phyloP scores from a whole-genome alignment of 1,140 invertebrate species.

The Dolichoris vasculosae region DNA sequence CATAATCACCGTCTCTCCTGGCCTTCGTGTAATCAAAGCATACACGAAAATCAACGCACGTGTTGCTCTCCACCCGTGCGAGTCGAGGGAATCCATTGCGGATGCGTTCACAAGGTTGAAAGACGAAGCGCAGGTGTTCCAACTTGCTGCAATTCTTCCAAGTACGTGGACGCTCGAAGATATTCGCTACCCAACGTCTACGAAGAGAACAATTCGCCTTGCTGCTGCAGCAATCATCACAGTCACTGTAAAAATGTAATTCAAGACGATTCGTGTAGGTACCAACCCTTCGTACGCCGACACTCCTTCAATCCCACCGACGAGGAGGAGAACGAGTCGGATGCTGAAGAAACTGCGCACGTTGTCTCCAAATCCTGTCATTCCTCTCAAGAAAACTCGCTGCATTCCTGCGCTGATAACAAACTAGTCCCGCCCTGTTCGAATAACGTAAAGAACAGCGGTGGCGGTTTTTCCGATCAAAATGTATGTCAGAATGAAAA shows the following conservation, averaged over 20 bases:
- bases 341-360: constrained; percentile 44
- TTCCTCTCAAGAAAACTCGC: constrained; percentile 39
- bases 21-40: constrained; percentile 41
- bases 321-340: constrained; percentile 43
- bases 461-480: constrained; percentile 35
- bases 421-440: constrained; percentile 25
- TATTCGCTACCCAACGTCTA: constrained; percentile 17
- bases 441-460: constrained; percentile 4
- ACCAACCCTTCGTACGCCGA: constrained; percentile 23
- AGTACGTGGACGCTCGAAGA: neutral
- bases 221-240: constrained; percentile 18
- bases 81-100: neutral
- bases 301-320: constrained; percentile 43
- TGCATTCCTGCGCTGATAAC: constrained; percentile 48
- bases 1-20: constrained; percentile 45
- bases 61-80: constrained; percentile 33
- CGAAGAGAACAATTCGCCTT: neutral
- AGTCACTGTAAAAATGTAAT: neutral
- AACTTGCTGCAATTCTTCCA: constrained; percentile 8
- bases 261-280: neutral
- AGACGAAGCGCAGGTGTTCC: neutral
- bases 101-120: constrained; percentile 5
- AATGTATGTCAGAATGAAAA: constrained; percentile 52
- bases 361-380: constrained; percentile 52
- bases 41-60: constrained; percentile 13